Evolutionary conservation across 1,140 invertebrate species (phyloP), one percentile per base, ranked within the genome.

Genomic region (Ylistrum balloti): DNA sequence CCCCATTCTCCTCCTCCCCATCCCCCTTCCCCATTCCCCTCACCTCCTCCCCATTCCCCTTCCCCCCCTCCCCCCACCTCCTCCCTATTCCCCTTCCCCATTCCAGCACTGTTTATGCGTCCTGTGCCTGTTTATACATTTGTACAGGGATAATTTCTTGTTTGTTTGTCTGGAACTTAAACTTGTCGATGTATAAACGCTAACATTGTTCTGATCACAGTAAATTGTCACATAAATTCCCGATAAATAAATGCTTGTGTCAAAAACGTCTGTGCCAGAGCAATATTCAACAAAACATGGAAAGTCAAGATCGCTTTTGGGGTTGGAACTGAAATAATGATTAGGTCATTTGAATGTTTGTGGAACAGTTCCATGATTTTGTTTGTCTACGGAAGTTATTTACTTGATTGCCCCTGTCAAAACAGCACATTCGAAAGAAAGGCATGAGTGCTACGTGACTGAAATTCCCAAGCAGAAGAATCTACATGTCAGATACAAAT

Each of bases 341-440:
- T 74, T n/a, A 74, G 56, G 56, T 74, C 28, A 74, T 74, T 74
- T 74, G 56, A 74, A 74, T 74, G 56, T n/a, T 74, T 17, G 11
- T 1, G 5, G 56, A 74, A 74, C 28, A 3, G 56, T 74, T 74
- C 3, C n/a, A n/a, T 28, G 56, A 74, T 74, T 28, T 74, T 74
- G n/a, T 74, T n/a, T 74, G 56, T 74, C 56, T 28, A n/a, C 3
- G 56, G 28, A 74, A 74, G 22, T 3, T 28, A 74, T 28, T 74
- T 74, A 28, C 56, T 28, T 13, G 45, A 74, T 17, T 17, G 0
- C 28, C n/a, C 45, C 56, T 28, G 56, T 28, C 56, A 56, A 22
- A 56, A 3, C 2, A 56, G 2, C 45, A 74, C 56, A 7, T 9
- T 5, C 56, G 5, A 0, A 10, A 22, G 45, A 20, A 28, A 9